Base-by-base conservation (phyloP, 1,140 invertebrate genomes). In the Ceratosolen solmsi region DNA sequence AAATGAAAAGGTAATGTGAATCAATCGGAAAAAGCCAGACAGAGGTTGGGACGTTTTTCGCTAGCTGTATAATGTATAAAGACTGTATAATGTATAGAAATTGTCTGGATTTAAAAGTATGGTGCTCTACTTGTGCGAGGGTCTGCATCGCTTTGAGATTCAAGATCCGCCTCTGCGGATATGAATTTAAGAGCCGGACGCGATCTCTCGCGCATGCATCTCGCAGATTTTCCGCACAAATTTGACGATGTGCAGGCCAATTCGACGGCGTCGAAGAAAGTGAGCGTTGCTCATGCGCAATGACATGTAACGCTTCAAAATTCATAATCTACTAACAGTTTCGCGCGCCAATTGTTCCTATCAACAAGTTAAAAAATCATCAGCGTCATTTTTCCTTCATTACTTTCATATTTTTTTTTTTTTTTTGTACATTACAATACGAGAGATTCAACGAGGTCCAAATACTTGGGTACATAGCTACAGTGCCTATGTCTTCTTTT, bases 221-320 rank as follows among this genome's bases (percentile, higher is more conserved):
- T 46, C 5, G 20, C 25, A 38, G 33, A 76, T 60, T 60, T 60
- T 25, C 58, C 56, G 38, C 36, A 15, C 72, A n/a, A 71, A 49
- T 71, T 71, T 49, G 41, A 46, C n/a, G 25, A 71, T 71, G 13
- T 30, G 27, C 33, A 49, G 41, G 70, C 70, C 38, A n/a, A 36
- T 84, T 86, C 84, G 85, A 84, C 79, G 86, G 0, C 13, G 25
- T 41, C n/a, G 71, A 81, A 58, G 86, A 89, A 89, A 88, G 83
- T 85, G 82, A 87, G 84, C 83, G 84, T 86, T 83, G 82, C 84
- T 84, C 85, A 83, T 85, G 86, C 85, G 86, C 80, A 80, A 85
- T 86, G 85, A 81, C 83, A 81, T 86, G 84, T 86, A 89, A 89
- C 85, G 82, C 85, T 65, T 25, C 49, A 54, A 83, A 84, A 83